A percentile compares a stretch with the other conserved stretches of the same genome.
phyloP scores from a whole-genome alignment of 2,888 invertebrate genomes.

The Drosophila maculinotata region DNA sequence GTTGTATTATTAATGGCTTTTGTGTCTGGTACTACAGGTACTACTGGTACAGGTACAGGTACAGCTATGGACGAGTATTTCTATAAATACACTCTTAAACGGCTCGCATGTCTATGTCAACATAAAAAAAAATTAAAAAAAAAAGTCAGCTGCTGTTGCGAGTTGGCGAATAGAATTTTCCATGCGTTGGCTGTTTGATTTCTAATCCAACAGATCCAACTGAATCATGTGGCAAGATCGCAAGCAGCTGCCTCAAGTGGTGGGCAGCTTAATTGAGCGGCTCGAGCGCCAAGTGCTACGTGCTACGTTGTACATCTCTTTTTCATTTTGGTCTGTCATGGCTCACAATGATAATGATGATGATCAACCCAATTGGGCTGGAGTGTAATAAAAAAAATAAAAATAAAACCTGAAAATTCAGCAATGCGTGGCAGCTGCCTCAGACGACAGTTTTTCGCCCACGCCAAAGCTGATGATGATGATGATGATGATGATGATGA shows the following conservation, averaged over 20 bases:
- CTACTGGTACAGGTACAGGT: slow-evolving; percentile 14
- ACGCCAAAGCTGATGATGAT: slow-evolving; percentile 45
- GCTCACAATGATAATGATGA: slow-evolving; percentile 48
- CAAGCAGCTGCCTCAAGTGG: slow-evolving; percentile 34
- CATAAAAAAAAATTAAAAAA: slow-evolving; percentile 26
- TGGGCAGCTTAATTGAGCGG: slow-evolving; percentile 77
- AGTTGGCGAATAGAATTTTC: slow-evolving; percentile 49
- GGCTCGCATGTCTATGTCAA: slow-evolving; percentile 62
- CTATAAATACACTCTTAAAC: slow-evolving; percentile 59
- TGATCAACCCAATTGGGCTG: slow-evolving; percentile 56
- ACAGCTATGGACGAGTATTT: slow-evolving; percentile 47
- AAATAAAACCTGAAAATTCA: slow-evolving; percentile 61
- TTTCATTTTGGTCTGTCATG: slow-evolving; percentile 58
- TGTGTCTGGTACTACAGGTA: slow-evolving; percentile 55
- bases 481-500: slow-evolving; percentile 30
- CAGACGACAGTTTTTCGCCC: slow-evolving; percentile 69
- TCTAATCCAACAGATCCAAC: slow-evolving; percentile 58
- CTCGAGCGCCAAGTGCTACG: slow-evolving; percentile 66
- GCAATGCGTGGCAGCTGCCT: slow-evolving; percentile 69
- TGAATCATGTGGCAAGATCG: slow-evolving; percentile 51
- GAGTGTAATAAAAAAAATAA: slow-evolving; percentile 26
- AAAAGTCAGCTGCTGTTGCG: slow-evolving; percentile 10
- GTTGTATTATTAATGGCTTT: slow-evolving; percentile 53
- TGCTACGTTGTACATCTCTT: slow-evolving; percentile 42
- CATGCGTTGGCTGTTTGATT: slow-evolving; percentile 66